These are phyloP conservation scores for Xiphophorus hellerii DNA, from an alignment of 2,113 vertebrate genomes.

Conservation along the genomic window DNA sequence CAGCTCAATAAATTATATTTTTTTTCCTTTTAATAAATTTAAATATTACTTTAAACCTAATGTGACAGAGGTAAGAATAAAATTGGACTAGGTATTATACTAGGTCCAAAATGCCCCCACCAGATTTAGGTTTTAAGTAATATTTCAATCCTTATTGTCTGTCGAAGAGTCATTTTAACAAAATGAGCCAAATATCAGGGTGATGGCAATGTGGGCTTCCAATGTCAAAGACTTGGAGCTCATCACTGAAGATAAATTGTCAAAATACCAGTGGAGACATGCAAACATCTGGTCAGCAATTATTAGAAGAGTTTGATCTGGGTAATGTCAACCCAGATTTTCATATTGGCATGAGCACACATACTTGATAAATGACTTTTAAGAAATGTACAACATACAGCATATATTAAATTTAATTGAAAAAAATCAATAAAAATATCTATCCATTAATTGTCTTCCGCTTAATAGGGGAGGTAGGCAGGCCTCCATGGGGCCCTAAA, in stretches of 20 bases:
- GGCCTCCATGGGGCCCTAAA: too few species aligned
- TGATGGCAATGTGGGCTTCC: not conserved
- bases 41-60: not conserved
- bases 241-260: not conserved
- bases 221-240: not conserved
- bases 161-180: too few species aligned
- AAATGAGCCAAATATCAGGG: not conserved
- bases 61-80: not conserved
- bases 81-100: not conserved
- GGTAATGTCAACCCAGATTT: not conserved
- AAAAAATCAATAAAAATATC: too few species aligned
- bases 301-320: not conserved
- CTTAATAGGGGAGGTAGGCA: too few species aligned
- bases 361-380: not conserved
- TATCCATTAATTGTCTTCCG: too few species aligned
- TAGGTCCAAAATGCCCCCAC: not conserved
- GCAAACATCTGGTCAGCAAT: not conserved
- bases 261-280: not conserved
- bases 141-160: not conserved
- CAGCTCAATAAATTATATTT: not conserved
- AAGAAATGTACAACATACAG: too few species aligned
- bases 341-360: not conserved
- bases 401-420: too few species aligned
- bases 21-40: not conserved
- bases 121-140: not conserved